Evolutionary conservation across 2,888 invertebrate species (phyloP), one percentile per base, ranked within the genome.

Genomic region (Ophioninae sp.): DNA sequence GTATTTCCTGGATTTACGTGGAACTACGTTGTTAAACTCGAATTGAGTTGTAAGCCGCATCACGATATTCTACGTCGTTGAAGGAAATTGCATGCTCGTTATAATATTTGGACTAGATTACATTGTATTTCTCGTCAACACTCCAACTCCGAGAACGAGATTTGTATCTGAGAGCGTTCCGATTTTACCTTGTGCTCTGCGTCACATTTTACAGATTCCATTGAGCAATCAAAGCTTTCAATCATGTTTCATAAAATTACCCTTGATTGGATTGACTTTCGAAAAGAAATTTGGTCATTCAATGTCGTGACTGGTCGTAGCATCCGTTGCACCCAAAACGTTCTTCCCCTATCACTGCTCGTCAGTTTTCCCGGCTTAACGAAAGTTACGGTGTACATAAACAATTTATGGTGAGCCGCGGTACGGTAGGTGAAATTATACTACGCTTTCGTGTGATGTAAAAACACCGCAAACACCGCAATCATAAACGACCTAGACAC

Each of bases 41-140:
- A 62, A 77, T 69, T 0, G 13, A 77, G 69, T 50, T 50, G 50
- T 61, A 61, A 44, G 37, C 61, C 50, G 39, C 8, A 77, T 67
- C 39, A 44, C 30, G 44, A n/a, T 59, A 37, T 41, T 68, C 13
- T 23, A 10, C 20, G 2, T 44, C n/a, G 37, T n/a, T 61, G 23
- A 61, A 21, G 21, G 41, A 39, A 56, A 41, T 59, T 39, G 41
- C 20, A 39, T 13, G 37, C 13, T 37, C 30, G 37, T n/a, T n/a
- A 64, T 64, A 37, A 64, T n/a, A 64, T 64, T 10, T 37, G 7
- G 17, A 72, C 41, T 61, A 39, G 61, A 61, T 20, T 41, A 17
- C 17, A 21, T 6, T 17, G 50, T 17, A 50, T 50, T 50, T 6
- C 50, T 6, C 17, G 13, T 17, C 50, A 8, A 17, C 17, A 5